Conservation (phyloP, 2,888 invertebrate species). For the Stenchaetothrips biformis region DNA sequence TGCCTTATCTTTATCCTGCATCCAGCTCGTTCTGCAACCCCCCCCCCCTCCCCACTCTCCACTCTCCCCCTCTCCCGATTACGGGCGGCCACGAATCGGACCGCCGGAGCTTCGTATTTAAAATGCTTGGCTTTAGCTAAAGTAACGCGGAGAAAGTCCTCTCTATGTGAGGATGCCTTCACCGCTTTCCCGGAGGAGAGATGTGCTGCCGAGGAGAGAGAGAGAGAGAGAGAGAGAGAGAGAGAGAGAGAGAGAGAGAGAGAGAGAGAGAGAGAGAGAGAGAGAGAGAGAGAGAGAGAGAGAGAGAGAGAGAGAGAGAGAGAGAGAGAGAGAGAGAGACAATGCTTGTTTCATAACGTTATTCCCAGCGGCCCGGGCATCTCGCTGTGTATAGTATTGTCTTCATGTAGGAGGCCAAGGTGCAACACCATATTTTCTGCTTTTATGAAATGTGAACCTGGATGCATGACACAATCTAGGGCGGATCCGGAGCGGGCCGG, state of each 20-base stretch:
- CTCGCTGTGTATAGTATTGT: neutral
- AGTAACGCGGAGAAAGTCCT: neutral
- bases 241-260: neutral
- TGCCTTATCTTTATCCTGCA: neutral
- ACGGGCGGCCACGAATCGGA: neutral
- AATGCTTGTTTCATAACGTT: neutral
- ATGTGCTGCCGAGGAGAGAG: neutral
- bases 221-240: neutral
- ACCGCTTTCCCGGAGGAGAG: neutral
- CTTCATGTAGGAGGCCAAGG: neutral
- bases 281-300: conserved; percentile 9
- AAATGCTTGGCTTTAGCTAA: too few species aligned
- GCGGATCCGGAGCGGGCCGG: neutral
- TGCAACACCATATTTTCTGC: neutral
- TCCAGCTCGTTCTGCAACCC: neutral
- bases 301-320: conserved; percentile 9
- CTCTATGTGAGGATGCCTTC: neutral
- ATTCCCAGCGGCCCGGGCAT: neutral
- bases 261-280: neutral
- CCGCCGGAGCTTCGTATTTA: neutral
- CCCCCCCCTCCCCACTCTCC: neutral
- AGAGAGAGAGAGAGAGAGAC: conserved; percentile 7
- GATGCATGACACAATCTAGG: neutral
- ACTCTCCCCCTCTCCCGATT: neutral
- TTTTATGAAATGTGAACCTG: neutral